Conservation (phyloP, 2,113 vertebrate genomes). For the Corythornis vintsioides region DNA sequence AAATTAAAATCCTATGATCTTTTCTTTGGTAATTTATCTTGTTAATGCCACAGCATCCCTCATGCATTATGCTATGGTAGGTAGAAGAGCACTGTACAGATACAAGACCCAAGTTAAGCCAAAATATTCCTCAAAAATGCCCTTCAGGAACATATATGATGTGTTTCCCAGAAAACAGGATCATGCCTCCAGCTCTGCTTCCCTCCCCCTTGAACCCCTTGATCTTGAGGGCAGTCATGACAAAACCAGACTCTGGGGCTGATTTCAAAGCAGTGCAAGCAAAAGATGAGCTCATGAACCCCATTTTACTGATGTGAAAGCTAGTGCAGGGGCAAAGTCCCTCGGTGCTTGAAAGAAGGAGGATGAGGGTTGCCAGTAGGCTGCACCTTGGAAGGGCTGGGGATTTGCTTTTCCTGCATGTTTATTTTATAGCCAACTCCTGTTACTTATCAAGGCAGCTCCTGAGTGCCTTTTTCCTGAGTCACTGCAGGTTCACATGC, state of each 20-base stretch:
- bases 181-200: neutral
- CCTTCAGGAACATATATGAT: neutral
- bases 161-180: neutral
- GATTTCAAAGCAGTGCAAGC: neutral
- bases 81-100: neutral
- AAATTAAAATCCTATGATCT: neutral
- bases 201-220: neutral
- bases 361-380: neutral
- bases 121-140: neutral
- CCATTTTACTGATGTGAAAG: neutral
- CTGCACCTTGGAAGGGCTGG: neutral
- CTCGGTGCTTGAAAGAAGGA: neutral
- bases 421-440: conserved; percentile 23
- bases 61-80: neutral
- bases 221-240: neutral
- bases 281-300: neutral
- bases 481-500: conserved; percentile 20
- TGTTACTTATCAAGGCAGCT: conserved; percentile 2
- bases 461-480: neutral
- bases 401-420: neutral
- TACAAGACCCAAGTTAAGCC: neutral
- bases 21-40: neutral
- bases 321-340: neutral
- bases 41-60: neutral
- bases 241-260: neutral